phyloP scores from a whole-genome alignment of 2,113 vertebrate species.

The Rhinopomastus cyanomelas region DNA sequence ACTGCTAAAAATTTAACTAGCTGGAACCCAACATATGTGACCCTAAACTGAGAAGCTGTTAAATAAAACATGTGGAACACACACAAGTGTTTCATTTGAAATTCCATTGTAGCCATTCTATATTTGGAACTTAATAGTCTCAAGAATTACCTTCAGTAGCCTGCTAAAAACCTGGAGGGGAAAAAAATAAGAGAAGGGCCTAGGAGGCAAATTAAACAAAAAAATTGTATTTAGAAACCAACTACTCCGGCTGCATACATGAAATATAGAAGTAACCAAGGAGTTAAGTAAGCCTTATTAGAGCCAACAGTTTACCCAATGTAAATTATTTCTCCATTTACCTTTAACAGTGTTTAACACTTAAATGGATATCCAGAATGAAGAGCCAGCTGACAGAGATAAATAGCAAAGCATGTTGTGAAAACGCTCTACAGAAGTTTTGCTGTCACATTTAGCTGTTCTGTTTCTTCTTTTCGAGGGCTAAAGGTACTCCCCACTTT shows the following conservation, averaged over 20 bases:
- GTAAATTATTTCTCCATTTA: background rate
- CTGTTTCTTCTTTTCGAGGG: background rate
- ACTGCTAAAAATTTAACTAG: constrained; percentile 53
- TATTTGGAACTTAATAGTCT: constrained; percentile 38
- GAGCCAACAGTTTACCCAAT: background rate
- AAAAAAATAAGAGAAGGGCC: background rate
- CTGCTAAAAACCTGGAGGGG: background rate
- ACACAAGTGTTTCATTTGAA: constrained; percentile 13
- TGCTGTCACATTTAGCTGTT: background rate
- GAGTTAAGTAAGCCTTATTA: background rate
- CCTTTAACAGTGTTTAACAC: background rate
- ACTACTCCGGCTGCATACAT: background rate
- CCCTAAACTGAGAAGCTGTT: constrained; percentile 47
- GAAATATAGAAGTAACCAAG: background rate
- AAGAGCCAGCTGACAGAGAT: background rate
- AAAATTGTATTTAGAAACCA: background rate
- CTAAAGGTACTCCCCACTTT: background rate
- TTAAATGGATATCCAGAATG: background rate
- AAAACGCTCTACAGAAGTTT: background rate
- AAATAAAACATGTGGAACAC: constrained; percentile 61
- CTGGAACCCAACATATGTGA: constrained; percentile 38
- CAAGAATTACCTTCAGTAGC: constrained; percentile 24
- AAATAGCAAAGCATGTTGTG: fast-evolving
- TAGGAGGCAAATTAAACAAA: background rate
- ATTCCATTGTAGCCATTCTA: constrained; percentile 23